A percentile compares a stretch with the other conserved stretches of the same genome.
Conservation (phyloP, 2,113 vertebrate genomes). For the Silurus asotus region DNA sequence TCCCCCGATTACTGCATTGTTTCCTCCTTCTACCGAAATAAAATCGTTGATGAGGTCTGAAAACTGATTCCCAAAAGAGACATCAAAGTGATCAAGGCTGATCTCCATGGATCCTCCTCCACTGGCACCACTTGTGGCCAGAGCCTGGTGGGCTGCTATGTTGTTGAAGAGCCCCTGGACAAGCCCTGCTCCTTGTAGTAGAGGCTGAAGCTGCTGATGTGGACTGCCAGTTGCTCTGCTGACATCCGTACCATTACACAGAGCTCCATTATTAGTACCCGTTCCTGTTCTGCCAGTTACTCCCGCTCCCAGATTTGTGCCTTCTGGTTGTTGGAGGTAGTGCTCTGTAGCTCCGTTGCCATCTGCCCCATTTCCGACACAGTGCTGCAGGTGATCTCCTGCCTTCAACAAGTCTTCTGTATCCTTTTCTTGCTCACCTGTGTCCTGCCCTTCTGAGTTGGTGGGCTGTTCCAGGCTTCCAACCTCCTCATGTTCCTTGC, state of each 20-base stretch:
- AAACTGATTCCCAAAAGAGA: slow-evolving; percentile 98
- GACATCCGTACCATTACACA: slow-evolving; percentile 78
- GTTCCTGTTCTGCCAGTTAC: slow-evolving; percentile 30
- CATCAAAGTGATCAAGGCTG: slow-evolving; percentile 96
- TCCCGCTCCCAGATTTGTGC: slow-evolving; percentile 48
- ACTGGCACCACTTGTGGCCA: slow-evolving; percentile 69
- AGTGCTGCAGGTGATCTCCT: slow-evolving; percentile 82
- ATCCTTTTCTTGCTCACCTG: slow-evolving; percentile 69
- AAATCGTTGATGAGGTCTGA: slow-evolving; percentile 99
- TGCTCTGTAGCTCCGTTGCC: slow-evolving; percentile 77
- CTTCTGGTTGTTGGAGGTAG: slow-evolving; percentile 81
- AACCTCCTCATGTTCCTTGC: slow-evolving; percentile 71
- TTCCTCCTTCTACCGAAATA: slow-evolving; percentile 91
- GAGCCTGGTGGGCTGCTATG: slow-evolving; percentile 81
- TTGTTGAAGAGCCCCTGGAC: slow-evolving; percentile 87
- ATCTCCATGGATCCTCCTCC: slow-evolving; percentile 82
- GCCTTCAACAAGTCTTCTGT: slow-evolving; percentile 83
- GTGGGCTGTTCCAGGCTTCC: slow-evolving; percentile 61
- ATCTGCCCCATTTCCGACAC: slow-evolving; percentile 66
- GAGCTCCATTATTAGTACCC: slow-evolving; percentile 62
- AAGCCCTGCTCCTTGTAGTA: slow-evolving; percentile 80
- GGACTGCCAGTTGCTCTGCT: slow-evolving; percentile 62
- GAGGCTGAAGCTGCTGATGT: slow-evolving; percentile 67
- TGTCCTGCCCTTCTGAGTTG: slow-evolving; percentile 55
- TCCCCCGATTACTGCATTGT: slow-evolving; percentile 59